These are phyloP conservation scores for Trichacis sp. DNA, from an alignment of 2,888 invertebrate genomes.

Conservation along the genomic window DNA sequence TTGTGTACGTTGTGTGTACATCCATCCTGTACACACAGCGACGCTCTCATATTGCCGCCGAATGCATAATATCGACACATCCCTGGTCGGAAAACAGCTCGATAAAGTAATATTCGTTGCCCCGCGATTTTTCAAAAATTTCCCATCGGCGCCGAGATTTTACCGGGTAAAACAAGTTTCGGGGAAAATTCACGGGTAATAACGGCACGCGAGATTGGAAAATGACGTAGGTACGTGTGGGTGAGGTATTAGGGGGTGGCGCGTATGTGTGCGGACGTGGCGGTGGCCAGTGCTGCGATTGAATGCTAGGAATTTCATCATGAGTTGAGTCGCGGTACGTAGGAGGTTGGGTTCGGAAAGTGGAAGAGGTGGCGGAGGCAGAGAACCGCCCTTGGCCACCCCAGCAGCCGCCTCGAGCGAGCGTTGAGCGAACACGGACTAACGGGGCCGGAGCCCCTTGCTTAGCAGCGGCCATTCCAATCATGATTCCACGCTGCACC, in stretches of 20 bases:
- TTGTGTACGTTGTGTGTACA: constrained; percentile 6
- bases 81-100: not conserved
- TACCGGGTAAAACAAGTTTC: no score
- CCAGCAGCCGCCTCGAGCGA: constrained; percentile 46
- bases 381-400: constrained; percentile 57
- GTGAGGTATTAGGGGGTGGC: constrained; percentile 13
- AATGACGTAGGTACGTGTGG: not conserved
- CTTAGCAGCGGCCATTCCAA: constrained; percentile 68
- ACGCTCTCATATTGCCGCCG: not conserved
- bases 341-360: constrained; percentile 58
- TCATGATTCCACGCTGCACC: constrained; percentile 68
- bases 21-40: no score
- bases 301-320: constrained; percentile 70
- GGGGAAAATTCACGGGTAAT: no score
- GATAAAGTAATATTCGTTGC: not conserved
- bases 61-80: not conserved
- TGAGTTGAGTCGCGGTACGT: constrained; percentile 70
- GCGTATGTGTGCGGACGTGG: constrained; percentile 50
- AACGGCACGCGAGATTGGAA: not conserved
- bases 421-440: constrained; percentile 52
- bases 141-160: no score
- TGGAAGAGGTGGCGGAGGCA: constrained; percentile 53
- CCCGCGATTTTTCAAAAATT: no score
- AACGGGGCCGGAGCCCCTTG: constrained; percentile 64
- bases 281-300: constrained; percentile 65